Percentiles rank a stretch among this genome's conserved stretches.
Conservation (phyloP, 2,888 invertebrate genomes). For the Sinopyrophorus schimmeli region DNA sequence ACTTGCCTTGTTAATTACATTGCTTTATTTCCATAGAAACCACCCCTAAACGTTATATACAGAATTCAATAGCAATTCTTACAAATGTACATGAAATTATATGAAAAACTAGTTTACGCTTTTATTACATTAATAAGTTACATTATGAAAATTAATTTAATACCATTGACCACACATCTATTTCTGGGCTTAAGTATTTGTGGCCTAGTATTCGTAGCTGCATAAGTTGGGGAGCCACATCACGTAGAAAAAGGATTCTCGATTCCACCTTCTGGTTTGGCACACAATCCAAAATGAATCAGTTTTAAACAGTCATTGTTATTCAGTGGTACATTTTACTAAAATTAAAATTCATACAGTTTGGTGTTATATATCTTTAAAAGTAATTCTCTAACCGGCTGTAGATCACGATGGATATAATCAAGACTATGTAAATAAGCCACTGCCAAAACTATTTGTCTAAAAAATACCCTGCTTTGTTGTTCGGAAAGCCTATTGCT, state of each 20-base stretch:
- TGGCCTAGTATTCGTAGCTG: constrained; percentile 68
- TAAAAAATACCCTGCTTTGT: constrained; percentile 75
- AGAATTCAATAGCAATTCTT: no score
- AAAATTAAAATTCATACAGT: constrained; percentile 42
- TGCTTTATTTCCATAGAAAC: no score
- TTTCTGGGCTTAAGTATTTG: constrained; percentile 62
- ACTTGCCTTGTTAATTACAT: no score
- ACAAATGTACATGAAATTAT: no score
- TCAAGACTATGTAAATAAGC: constrained; percentile 75
- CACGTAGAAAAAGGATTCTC: constrained; percentile 65
- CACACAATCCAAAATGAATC: constrained; percentile 84
- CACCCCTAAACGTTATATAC: no score
- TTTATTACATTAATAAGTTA: no score
- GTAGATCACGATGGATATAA: constrained; percentile 79
- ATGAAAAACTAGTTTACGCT: no score
- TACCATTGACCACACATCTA: constrained; percentile 86
- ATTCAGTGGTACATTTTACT: constrained; percentile 80
- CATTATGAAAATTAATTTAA: no score
- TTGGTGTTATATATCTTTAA: no score
- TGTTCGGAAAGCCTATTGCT: constrained; percentile 71
- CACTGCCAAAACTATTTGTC: constrained; percentile 78
- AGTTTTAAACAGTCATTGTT: constrained; percentile 73
- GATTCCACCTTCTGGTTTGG: constrained; percentile 69
- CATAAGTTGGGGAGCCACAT: constrained; percentile 78
- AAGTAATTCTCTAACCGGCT: constrained; percentile 66